A percentile compares a stretch with the other conserved stretches of the same genome.
These are phyloP conservation scores for Squalus acanthias DNA, from an alignment of 2,797 vertebrate genomes.

Conservation along the genomic window DNA sequence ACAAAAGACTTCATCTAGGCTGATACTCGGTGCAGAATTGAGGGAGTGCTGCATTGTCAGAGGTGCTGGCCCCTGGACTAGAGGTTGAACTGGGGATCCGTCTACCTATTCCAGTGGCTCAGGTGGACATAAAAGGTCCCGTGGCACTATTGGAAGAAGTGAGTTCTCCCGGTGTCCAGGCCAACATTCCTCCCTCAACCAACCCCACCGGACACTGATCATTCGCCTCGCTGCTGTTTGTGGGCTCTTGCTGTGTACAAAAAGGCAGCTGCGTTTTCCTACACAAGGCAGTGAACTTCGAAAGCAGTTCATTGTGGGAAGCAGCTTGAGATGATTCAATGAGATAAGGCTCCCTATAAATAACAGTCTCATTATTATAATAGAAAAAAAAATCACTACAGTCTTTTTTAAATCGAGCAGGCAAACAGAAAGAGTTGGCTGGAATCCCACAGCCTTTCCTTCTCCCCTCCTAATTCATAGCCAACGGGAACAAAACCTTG, in stretches of 20 bases:
- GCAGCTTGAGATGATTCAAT: neutral
- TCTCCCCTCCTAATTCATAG: neutral
- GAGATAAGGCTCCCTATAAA: neutral
- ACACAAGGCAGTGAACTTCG: neutral
- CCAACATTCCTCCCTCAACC: neutral
- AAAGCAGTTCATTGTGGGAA: neutral
- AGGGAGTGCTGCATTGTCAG: neutral
- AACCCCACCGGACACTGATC: neutral
- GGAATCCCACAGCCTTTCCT: neutral
- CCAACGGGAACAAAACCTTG: neutral
- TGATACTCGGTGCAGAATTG: neutral
- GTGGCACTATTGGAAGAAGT: neutral
- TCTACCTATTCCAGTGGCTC: neutral
- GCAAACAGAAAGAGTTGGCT: neutral
- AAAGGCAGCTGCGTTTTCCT: neutral
- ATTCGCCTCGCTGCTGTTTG: neutral
- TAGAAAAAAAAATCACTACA: neutral
- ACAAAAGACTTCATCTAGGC: neutral
- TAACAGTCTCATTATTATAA: neutral
- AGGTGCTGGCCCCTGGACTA: neutral
- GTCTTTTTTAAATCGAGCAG: neutral
- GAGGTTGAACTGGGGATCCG: neutral
- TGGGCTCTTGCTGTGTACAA: neutral
- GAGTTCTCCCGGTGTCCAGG: neutral
- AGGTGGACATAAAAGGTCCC: neutral